These are phyloP conservation scores for Micoletzkya japonica DNA, from an alignment of 2,888 invertebrate species.

Conservation along the genomic window DNA sequence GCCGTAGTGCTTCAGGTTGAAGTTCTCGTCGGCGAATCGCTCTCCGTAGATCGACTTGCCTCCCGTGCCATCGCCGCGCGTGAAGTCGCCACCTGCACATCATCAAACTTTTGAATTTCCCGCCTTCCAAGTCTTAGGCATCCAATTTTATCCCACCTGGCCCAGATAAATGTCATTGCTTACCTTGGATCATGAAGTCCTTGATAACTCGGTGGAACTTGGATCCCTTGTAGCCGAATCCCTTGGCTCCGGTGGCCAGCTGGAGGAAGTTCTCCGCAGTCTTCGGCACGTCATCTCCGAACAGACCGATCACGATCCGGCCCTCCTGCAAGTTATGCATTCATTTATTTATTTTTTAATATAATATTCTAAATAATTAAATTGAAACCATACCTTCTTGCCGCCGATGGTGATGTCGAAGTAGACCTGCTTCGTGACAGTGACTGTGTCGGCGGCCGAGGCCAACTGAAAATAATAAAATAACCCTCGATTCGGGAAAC, in stretches of 20 bases:
- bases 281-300: constrained; percentile 82
- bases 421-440: constrained; percentile 45
- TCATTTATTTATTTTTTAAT: constrained; percentile 69
- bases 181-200: constrained; percentile 89
- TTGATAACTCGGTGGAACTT: constrained; percentile 83
- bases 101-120: neutral
- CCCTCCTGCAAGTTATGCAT: constrained; percentile 69
- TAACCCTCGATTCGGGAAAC: neutral
- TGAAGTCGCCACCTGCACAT: constrained; percentile 63
- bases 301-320: constrained; percentile 80
- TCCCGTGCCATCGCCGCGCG: constrained; percentile 64
- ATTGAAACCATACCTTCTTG: constrained; percentile 31
- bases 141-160: neutral
- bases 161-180: neutral
- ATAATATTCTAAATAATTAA: neutral
- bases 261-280: constrained; percentile 83
- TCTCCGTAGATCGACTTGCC: constrained; percentile 63
- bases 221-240: constrained; percentile 75
- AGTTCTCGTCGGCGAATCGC: constrained; percentile 59
- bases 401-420: constrained; percentile 43
- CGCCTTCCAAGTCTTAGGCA: neutral
- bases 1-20: constrained; percentile 60
- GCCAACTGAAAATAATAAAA: constrained; percentile 26
- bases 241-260: constrained; percentile 72
- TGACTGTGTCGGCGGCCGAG: constrained; percentile 38